Evolutionary conservation across 2,113 vertebrate species (phyloP).

Genomic region (Pedionomus torquatus): DNA sequence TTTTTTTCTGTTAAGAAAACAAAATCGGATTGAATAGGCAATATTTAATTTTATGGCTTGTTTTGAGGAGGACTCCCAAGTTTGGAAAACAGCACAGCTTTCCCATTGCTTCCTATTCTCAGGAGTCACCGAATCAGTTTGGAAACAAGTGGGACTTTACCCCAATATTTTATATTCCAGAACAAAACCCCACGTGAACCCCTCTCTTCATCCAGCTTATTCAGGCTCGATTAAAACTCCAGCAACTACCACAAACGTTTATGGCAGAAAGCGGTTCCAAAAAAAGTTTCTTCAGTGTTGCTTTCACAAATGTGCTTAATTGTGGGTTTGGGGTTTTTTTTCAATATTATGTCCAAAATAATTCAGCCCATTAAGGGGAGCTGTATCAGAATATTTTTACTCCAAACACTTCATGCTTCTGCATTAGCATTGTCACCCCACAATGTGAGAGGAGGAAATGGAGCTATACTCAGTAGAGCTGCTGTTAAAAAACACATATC

Average conservation of each 20-base stretch:
- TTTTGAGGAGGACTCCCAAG: neutral
- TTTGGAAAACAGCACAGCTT: neutral
- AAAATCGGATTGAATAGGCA: too few relatives aligned
- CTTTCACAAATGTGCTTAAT: neutral
- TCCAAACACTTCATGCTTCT: conserved; percentile 33
- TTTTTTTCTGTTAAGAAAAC: neutral
- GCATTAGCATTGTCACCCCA: conserved; percentile 4
- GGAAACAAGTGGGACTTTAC: neutral
- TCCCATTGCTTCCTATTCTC: neutral
- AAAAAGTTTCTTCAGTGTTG: conserved; percentile 1
- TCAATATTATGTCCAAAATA: neutral
- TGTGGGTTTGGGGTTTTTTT: neutral
- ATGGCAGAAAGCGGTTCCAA: neutral
- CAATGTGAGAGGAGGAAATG: conserved; percentile 4
- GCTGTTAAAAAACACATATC: neutral
- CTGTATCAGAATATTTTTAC: conserved; percentile 11
- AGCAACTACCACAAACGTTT: neutral
- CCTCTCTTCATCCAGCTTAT: neutral
- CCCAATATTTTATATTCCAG: too few relatives aligned
- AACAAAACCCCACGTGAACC: neutral
- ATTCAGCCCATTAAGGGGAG: neutral
- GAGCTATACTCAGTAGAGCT: neutral
- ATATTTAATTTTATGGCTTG: neutral
- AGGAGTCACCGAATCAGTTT: neutral
- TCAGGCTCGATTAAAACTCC: neutral